These are phyloP conservation scores for Bombyx huttoni DNA, from an alignment of 2,888 invertebrate species.

Conservation along the genomic window DNA sequence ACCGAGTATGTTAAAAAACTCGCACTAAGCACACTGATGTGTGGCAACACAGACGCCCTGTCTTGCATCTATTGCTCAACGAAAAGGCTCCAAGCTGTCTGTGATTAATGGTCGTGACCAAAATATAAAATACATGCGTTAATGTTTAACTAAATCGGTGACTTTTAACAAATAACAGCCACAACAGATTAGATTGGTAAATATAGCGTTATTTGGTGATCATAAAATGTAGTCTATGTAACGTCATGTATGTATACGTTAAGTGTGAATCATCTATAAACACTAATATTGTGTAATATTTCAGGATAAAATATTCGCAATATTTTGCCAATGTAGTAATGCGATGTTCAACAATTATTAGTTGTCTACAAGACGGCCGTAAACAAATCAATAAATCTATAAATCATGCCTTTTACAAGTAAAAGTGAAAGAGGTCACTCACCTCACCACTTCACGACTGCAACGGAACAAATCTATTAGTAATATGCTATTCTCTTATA, in stretches of 20 bases:
- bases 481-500: neutral
- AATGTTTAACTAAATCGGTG: neutral
- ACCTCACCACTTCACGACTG: neutral
- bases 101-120: constrained; percentile 3
- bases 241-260: no score
- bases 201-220: no score
- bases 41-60: neutral
- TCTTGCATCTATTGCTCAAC: constrained; percentile 5
- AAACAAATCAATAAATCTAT: neutral
- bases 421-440: neutral
- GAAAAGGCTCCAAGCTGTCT: constrained; percentile 30
- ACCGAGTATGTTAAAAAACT: no score
- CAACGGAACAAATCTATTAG: neutral
- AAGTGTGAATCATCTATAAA: no score
- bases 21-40: no score
- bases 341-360: no score
- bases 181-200: no score
- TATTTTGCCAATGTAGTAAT: no score
- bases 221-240: no score
- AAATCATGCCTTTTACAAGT: neutral
- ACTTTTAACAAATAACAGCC: no score
- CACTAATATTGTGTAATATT: no score
- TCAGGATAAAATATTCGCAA: no score
- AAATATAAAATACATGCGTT: neutral
- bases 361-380: neutral